phyloP scores from a whole-genome alignment of 2,113 vertebrate species.

The Phylloscopus trochiloides region DNA sequence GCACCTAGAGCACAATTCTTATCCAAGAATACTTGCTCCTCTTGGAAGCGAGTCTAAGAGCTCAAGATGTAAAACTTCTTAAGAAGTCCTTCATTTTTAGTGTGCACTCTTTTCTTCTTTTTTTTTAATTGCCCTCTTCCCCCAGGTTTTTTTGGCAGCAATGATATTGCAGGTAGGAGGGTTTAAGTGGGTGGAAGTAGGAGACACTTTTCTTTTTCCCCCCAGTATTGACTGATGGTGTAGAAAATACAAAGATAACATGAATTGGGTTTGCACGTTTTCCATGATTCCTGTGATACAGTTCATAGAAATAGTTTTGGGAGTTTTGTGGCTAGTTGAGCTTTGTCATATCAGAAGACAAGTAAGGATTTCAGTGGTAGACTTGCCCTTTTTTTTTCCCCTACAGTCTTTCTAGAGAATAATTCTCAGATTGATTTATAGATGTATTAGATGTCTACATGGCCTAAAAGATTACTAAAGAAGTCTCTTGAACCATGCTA shows the following conservation, averaged over 20 bases:
- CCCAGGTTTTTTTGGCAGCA: neutral
- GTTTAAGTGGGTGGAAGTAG: accelerated
- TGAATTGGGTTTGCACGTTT: neutral
- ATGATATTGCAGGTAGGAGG: neutral
- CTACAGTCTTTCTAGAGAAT: neutral
- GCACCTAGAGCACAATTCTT: neutral
- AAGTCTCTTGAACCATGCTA: neutral
- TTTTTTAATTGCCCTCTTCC: neutral
- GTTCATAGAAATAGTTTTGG: neutral
- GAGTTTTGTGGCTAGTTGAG: neutral
- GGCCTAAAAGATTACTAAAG: neutral
- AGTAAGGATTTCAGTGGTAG: neutral
- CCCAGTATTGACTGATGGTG: neutral
- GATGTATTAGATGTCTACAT: neutral
- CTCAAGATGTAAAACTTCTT: neutral
- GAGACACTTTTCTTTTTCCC: neutral
- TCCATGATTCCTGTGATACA: neutral
- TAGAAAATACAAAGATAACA: neutral
- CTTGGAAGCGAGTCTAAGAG: neutral
- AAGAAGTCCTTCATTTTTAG: neutral
- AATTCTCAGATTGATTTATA: neutral
- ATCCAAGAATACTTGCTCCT: neutral
- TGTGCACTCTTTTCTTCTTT: neutral
- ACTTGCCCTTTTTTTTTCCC: neutral
- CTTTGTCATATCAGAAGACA: neutral